Evolutionary conservation across 2,888 invertebrate genomes (phyloP).

Genomic region (Cantharis lateralis): DNA sequence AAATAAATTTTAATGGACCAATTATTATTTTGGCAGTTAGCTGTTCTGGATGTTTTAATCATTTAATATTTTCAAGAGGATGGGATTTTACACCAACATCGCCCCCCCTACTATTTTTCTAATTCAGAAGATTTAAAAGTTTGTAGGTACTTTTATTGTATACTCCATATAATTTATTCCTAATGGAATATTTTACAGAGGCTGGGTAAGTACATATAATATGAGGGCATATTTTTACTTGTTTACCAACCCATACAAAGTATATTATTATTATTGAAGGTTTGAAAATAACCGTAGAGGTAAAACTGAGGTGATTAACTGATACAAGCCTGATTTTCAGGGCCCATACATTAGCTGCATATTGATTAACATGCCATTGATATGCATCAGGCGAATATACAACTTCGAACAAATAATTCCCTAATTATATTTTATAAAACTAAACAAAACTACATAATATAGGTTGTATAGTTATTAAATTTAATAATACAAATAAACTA

Average conservation of each 20-base stretch:
- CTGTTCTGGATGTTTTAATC: background rate
- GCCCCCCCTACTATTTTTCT: background rate
- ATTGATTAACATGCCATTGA: background rate
- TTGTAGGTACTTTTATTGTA: too few species aligned
- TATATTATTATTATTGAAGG: too few species aligned
- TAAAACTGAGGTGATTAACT: background rate
- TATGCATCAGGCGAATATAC: too few species aligned
- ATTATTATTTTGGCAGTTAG: background rate
- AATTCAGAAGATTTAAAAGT: background rate
- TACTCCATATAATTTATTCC: background rate
- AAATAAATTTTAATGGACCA: background rate
- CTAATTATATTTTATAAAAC: too few species aligned
- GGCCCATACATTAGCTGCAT: background rate
- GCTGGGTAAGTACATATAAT: too few species aligned
- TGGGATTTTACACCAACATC: background rate
- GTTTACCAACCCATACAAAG: too few species aligned
- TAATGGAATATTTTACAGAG: background rate
- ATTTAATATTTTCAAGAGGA: background rate
- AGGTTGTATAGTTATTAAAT: too few species aligned
- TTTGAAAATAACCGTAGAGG: background rate
- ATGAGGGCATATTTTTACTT: too few species aligned
- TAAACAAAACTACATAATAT: too few species aligned
- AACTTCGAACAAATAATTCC: too few species aligned
- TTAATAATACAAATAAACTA: too few species aligned
- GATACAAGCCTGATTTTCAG: background rate